Evolutionary conservation across 2,113 vertebrate species (phyloP), one percentile per base, ranked within the genome.

Genomic region (Chamaetylas fuelleborni): DNA sequence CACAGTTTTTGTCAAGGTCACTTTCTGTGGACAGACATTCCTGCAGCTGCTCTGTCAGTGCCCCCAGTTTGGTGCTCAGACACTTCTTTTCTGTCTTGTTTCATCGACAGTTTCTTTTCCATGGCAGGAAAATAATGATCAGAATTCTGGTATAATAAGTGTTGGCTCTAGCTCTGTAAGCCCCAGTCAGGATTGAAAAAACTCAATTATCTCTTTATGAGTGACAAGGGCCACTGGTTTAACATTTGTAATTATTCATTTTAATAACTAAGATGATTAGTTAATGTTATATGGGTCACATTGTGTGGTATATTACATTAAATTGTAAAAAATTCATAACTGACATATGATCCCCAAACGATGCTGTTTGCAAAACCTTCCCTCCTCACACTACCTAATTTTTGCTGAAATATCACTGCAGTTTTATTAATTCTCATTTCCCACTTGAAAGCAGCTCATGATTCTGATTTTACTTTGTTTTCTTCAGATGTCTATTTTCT

Each of bases 191-290:
- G 70, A 77, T 33, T 58, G 36, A 84, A 95, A 91, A 94, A 86
- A 58, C 1, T 11, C 53, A 91, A 53, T 82, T 73, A 89, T 51
- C 62, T 91, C 33, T 87, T 90, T 81, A 50, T 93, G 38, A 56
- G 74, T 80, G 61, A 53, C 83, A 86, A 92, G 48, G 67, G n/a
- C 53, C 89, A 57, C 86, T 88, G 85, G 24, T 86, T 92, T 91
- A 85, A 92, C 42, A 87, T 40, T 42, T 72, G 7, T 92, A 95
- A 94, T 96, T 96, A 96, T 51, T 95, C 54, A 95, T 88, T 96
- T 97, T 95, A 93, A 93, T 92, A 91, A 78, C 64, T 60, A 57
- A 93, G 57, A 56, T 86, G 40, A 86, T 91, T 86, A 94, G 45
- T 47, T 95, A 78, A 86, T 76, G 11, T 65, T 87, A 40, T 70